phyloP scores from a whole-genome alignment of 2,797 vertebrate species.

The Pelochelys cantorii region DNA sequence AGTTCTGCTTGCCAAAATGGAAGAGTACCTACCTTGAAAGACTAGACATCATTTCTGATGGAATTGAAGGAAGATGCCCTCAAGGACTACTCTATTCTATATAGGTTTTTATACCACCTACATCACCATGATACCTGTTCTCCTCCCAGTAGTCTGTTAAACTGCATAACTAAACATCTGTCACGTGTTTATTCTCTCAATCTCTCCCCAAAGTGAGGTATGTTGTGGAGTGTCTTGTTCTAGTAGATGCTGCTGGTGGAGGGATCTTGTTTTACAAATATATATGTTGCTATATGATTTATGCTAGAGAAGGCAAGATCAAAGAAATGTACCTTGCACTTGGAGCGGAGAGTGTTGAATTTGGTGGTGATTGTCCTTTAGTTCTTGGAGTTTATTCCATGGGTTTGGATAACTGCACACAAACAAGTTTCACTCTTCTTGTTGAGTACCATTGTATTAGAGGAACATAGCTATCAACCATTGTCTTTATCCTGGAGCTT shows the following conservation, averaged over 20 bases:
- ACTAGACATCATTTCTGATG: conserved; percentile 59
- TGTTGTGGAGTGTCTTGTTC: neutral
- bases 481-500: neutral
- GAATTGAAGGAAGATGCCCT: conserved; percentile 56
- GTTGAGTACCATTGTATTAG: neutral
- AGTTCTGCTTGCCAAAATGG: conserved; percentile 48
- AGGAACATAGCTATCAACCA: neutral
- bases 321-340: neutral
- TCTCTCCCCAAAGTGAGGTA: neutral
- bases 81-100: neutral
- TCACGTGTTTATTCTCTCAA: neutral
- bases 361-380: neutral
- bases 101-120: neutral
- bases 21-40: conserved; percentile 55
- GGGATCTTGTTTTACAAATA: neutral
- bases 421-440: neutral
- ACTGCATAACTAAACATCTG: neutral
- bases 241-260: neutral
- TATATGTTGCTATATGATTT: neutral
- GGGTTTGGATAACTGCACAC: neutral
- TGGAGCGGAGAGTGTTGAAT: neutral
- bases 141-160: neutral
- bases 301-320: neutral
- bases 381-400: neutral
- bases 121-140: neutral